Evolutionary conservation across 2,888 invertebrate genomes (phyloP).

Genomic region (Parnassius mnemosyne): DNA sequence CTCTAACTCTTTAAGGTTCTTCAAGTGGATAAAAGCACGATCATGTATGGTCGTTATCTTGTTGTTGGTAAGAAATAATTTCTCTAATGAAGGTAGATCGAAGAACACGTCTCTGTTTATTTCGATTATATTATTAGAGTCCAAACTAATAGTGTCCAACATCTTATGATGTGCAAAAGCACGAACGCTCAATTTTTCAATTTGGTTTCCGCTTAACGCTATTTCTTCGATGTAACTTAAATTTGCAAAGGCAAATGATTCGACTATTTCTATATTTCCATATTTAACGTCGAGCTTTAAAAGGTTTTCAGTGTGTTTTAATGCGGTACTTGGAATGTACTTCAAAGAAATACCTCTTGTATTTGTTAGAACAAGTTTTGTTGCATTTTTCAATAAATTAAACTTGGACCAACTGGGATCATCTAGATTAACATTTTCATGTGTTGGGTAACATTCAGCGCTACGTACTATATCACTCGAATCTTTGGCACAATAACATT

Average conservation of each 20-base stretch:
- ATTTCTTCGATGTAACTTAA: constrained; percentile 83
- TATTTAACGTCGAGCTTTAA: constrained; percentile 82
- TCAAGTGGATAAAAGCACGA: constrained; percentile 87
- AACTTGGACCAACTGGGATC: constrained; percentile 85
- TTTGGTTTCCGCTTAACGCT: constrained; percentile 83
- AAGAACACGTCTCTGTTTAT: constrained; percentile 87
- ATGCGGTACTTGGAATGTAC: constrained; percentile 84
- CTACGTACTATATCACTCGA: constrained; percentile 68
- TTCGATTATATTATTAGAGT: constrained; percentile 86
- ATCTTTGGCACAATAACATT: constrained; percentile 59
- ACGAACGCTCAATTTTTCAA: constrained; percentile 81
- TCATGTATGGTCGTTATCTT: constrained; percentile 91
- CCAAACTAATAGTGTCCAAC: constrained; percentile 83
- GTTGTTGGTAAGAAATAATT: constrained; percentile 90
- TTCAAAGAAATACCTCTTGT: constrained; percentile 82
- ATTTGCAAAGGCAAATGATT: constrained; percentile 86
- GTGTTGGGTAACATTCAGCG: constrained; percentile 86
- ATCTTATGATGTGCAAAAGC: constrained; percentile 85
- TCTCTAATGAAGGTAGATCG: constrained; percentile 84
- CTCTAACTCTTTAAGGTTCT: constrained; percentile 87
- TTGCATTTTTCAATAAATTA: constrained; percentile 80
- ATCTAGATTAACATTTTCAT: constrained; percentile 76
- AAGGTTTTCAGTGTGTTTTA: constrained; percentile 81
- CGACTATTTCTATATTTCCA: constrained; percentile 83
- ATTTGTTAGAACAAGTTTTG: constrained; percentile 84